Evolutionary conservation across 2,888 invertebrate species (phyloP), one percentile per base, ranked within the genome.

Genomic region (Lasioglossum zephyrum): DNA sequence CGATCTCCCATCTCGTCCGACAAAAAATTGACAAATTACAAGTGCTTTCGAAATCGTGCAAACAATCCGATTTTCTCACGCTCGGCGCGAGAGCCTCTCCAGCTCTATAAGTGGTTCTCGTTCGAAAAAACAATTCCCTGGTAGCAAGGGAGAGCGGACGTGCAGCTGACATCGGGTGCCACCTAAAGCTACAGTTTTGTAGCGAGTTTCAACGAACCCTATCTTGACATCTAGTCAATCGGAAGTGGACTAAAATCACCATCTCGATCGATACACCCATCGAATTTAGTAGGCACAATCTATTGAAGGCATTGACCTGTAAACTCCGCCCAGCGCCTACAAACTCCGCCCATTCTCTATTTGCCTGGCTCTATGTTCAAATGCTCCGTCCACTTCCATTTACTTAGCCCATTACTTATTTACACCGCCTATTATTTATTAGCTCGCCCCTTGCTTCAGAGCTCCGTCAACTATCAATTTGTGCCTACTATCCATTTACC

Each of bases 261-360:
- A 49, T 57, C 44, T 39, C 73, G 26, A 81, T 81, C 73, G 57
- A 47, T 31, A 73, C 44, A 1, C 18, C 13, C 11, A 47, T 18
- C 39, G 31, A 41, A 72, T n/a, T 22, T 5, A 31, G 0, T 1
- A 31, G 31, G 31, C 31, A 31, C 31, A 31, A 31, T 60, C 26
- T 13, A 3, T n/a, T 4, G 11, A n/a, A 8, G 9, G 9, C n/a
- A 26, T 60, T n/a, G 4, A 0, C 5, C 26, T 13, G 26, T 16
- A 60, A 31, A 26, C 13, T 13, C 26, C 26, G 26, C 57, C 22
- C 26, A 26, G 0, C 5, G 18, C 2, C 18, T 18, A 49, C 2
- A 2, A 11, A 4, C 57, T 11, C n/a, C 60, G 60, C 60, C 31
- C n/a, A 13, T 26, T 13, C 11, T 26, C 13, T 26, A 4, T 26